Evolutionary conservation across 1,140 invertebrate genomes (phyloP).

Genomic region (Aradophagus sp.): DNA sequence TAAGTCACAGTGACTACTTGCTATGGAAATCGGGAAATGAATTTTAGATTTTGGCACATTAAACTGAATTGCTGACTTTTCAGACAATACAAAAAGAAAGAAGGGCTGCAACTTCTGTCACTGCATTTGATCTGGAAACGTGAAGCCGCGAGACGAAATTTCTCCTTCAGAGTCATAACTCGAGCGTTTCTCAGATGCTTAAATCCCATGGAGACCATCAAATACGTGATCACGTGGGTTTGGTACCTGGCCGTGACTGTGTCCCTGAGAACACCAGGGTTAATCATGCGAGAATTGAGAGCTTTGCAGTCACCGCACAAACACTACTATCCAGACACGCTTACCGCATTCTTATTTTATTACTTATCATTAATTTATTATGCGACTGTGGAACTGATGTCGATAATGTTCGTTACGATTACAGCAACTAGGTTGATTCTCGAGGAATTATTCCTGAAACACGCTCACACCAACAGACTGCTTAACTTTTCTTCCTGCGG

Average conservation of each 20-base stretch:
- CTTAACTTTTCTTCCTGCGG: conserved; percentile 84
- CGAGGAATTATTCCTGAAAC: conserved; percentile 76
- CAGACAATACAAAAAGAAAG: conserved; percentile 62
- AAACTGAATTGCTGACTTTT: no score
- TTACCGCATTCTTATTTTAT: conserved; percentile 69
- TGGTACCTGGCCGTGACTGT: conserved; percentile 63
- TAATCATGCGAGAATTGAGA: conserved; percentile 62
- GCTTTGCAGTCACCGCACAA: conserved; percentile 66
- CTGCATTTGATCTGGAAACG: conserved; percentile 52
- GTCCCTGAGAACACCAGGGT: conserved; percentile 63
- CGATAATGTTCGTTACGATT: conserved; percentile 76
- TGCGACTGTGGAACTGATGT: conserved; percentile 76
- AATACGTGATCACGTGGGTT: conserved; percentile 42
- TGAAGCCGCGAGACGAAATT: conserved; percentile 66
- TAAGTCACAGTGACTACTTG: no score
- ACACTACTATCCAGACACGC: conserved; percentile 68
- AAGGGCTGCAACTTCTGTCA: conserved; percentile 19
- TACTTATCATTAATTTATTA: conserved; percentile 78
- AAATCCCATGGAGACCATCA: conserved; percentile 60
- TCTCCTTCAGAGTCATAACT: conserved; percentile 46
- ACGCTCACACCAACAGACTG: conserved; percentile 74
- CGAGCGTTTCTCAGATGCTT: conserved; percentile 56
- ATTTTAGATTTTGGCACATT: no score
- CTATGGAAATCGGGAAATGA: no score
- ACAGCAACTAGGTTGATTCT: conserved; percentile 77